Base-by-base conservation (phyloP, 2,797 vertebrate species). In the Cirrhinus mrigala region DNA sequence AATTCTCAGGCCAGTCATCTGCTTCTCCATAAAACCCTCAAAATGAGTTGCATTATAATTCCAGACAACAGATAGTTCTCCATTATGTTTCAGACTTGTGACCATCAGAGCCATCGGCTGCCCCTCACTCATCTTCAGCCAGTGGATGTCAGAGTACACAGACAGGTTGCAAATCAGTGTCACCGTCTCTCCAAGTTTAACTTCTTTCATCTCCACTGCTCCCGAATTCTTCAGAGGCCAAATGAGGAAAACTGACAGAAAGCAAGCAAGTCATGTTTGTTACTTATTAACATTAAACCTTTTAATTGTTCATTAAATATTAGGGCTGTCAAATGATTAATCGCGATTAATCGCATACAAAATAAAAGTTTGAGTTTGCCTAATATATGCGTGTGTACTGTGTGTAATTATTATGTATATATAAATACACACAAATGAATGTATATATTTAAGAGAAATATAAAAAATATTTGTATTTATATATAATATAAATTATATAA, bases 121-220 rank as follows among this genome's bases (percentile, higher is more conserved):
- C 9, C 81, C 88, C 52, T 76, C 54, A 66, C 56, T 87, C 3
- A 89, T 73, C 81, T 46, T 84, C 44, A 89, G 60, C 88, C 88
- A 89, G 62, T 87, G 85, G 66, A 86, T 82, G 4, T 85, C 78
- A 58, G 84, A 52, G 48, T 86, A 83, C 20, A 87, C 64, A 40
- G 88, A 76, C 33, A 82, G 22, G 10, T 75, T 84, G 56, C 88
- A 88, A 27, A 37, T 79, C 20, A 89, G n/a, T 5, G 18, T 6
- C 33, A 79, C 68, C 1, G 79, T 11, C 1, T 84, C 69, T 75
- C 86, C 88, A 54, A 89, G 82, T 29, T 69, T n/a, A 70, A 89
- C 88, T 24, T 46, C 27, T 78, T 73, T 81, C 78, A 40, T 1
- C 29, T 86, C 16, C 15, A 79, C 24, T 44, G 81, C 58, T 4